Conservation (phyloP, 2,113 vertebrate species). For the Ophiodon elongatus region DNA sequence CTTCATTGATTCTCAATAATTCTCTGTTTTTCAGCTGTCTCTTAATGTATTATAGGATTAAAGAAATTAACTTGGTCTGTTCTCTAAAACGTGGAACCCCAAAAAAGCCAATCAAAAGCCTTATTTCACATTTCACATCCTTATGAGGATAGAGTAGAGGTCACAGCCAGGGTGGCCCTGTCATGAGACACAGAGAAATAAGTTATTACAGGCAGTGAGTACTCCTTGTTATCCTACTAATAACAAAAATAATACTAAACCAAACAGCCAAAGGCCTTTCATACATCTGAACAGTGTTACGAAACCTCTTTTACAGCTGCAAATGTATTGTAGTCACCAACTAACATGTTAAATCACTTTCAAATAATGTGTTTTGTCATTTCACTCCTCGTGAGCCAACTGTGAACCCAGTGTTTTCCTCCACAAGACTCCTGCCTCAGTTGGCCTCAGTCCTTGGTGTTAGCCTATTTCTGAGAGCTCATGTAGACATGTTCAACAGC, state of each 20-base stretch:
- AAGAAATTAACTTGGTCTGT: not conserved
- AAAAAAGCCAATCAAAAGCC: slow-evolving; percentile 1
- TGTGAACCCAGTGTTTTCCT: slow-evolving; percentile 39
- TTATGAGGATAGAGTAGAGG: slow-evolving; percentile 1
- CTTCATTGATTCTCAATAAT: slow-evolving; percentile 32
- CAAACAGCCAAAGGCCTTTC: slow-evolving; percentile 21
- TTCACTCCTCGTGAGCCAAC: slow-evolving; percentile 20
- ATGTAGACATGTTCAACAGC: slow-evolving; percentile 69
- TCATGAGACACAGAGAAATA: not conserved
- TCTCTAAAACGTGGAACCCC: not conserved
- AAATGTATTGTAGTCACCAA: slow-evolving; percentile 2
- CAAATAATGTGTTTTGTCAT: slow-evolving; percentile 35
- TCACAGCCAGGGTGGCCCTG: not conserved
- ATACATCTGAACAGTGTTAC: not conserved
- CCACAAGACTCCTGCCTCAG: slow-evolving; percentile 35
- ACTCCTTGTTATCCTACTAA: not conserved
- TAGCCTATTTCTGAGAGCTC: slow-evolving; percentile 68
- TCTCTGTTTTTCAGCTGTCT: slow-evolving; percentile 7
- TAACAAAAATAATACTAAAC: slow-evolving; percentile 8
- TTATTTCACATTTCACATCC: not conserved
- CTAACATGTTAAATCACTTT: slow-evolving; percentile 38
- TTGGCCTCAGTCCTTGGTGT: slow-evolving; percentile 41
- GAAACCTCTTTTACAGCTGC: not conserved
- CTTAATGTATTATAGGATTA: not conserved
- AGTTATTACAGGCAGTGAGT: not conserved